Evolutionary conservation across 2,797 vertebrate genomes (phyloP), one percentile per base, ranked within the genome.

Genomic region (Epinephelus coioides): DNA sequence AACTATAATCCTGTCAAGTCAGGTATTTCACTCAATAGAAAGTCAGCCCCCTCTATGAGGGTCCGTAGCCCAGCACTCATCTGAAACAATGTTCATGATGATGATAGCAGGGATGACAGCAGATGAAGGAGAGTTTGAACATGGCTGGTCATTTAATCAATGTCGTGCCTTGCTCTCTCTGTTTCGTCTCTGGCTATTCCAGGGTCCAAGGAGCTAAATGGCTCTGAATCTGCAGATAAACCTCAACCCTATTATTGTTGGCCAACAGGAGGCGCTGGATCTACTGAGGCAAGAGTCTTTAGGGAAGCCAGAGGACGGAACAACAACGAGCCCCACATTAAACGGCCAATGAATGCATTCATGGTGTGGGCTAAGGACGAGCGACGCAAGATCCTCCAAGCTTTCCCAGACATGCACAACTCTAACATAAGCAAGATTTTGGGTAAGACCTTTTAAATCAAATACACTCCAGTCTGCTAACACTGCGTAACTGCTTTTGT

Each of bases 401-500:
- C 98, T 81, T 99, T 99, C 86, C 98, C 98, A 0, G 98, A 99
- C 95, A 99, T 99, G 98, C 98, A 99, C 94, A 99, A 99, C 95
- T 99, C 98, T 92, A 99, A 99, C 95, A 99, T 99, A 92, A 99
- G 98, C 97, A 99, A 99, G 96, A 99, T 99, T 91, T 94, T 99
- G 84, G 98, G 98, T 99, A 94, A 97, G 97, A 87, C 18, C n/a
- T 43, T 73, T 47, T 44, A 61, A 53, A 73, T 78, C 55, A 6
- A 50, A 62, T 47, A 51, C 40, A 27, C 27, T 30, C 2, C 25
- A 51, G 14, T 70, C 30, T 47, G 6, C n/a, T 7, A 7, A 18
- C 2, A 60, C 30, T 61, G 27, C 25, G 11, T 21, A 64, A 49
- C 40, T 65, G 40, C 25, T 57, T 65, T 53, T 60, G 49, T 43